Evolutionary conservation across 2,888 invertebrate genomes (phyloP), one percentile per base, ranked within the genome.

Genomic region (Mayetiola destructor): DNA sequence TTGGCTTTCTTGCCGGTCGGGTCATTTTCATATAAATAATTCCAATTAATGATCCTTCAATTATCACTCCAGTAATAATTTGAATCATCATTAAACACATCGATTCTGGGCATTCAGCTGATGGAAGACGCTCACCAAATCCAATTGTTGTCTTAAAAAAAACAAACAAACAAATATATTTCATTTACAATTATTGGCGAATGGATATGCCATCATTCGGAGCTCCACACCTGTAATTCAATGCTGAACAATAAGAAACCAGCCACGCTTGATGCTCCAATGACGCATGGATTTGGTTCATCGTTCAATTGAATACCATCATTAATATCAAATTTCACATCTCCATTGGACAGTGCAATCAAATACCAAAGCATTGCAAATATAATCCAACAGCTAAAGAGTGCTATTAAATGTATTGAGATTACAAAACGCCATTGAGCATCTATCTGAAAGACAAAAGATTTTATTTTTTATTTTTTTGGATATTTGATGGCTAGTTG

Each of bases 21-120:
- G 91, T 88, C 78, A 94, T 83, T 74, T 93, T 94, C 0, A 92
- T 90, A 69, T 93, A 93, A 53, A 91, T 84, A 48, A 85, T 83
- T 29, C 85, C 85, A n/a, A 83, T 85, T 82, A 84, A 83, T 65
- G 83, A 81, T 2, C 82, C 84, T 70, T 86, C 84, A 56, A 85
- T 88, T 79, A 85, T 83, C 2, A 84, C 88, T 27, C 92, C 92
- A 39, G 85, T 80, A 61, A 91, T 88, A 68, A 88, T 89, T 72
- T 93, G 92, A 39, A 89, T 73, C 71, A 90, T 90, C 84, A 93
- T 85, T 59, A 91, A 81, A 67, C 90, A 84, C 64, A 92, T 85
- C 5, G 90, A 92, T 69, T 89, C 87, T 0, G 89, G 87, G 67
- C 93, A 93, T 69, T 90, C 87, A 66, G 89, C 88, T 0, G 88